Percentiles rank a stretch among this genome's conserved stretches.
Conservation (phyloP, 2,888 invertebrate genomes). For the Lasioglossum villosulum region DNA sequence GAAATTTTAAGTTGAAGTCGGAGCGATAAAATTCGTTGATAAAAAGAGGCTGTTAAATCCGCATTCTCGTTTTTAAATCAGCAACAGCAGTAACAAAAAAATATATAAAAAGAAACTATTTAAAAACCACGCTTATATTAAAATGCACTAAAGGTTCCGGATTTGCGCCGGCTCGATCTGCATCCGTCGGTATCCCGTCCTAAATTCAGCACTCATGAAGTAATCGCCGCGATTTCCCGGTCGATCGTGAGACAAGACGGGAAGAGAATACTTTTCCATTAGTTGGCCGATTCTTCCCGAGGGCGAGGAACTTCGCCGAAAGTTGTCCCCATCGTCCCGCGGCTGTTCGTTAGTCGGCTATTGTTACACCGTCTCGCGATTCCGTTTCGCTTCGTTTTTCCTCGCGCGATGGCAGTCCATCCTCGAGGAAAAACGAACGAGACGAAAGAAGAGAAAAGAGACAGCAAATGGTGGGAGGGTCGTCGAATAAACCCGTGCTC, state of each 20-base stretch:
- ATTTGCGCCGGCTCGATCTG: not conserved
- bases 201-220: conserved; percentile 26
- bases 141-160: no score
- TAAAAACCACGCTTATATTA: no score
- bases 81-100: no score
- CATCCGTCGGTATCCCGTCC: conserved; percentile 9
- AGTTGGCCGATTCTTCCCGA: conserved; percentile 37
- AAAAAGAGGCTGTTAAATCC: no score
- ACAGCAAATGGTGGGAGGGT: not conserved
- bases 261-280: conserved; percentile 42
- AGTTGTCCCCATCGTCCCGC: conserved; percentile 24
- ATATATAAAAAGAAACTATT: no score
- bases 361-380: conserved; percentile 32
- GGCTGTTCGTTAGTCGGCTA: conserved; percentile 48
- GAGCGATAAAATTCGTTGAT: no score
- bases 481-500: not conserved
- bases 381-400: conserved; percentile 7
- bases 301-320: conserved; percentile 18
- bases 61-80: no score
- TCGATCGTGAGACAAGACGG: not conserved
- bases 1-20: no score
- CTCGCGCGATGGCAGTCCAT: not conserved
- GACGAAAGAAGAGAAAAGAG: not conserved
- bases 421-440: not conserved
- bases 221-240: conserved; percentile 38